Evolutionary conservation across 2,888 invertebrate genomes (phyloP), one percentile per base, ranked within the genome.

Genomic region (Stenichneumon culpator): DNA sequence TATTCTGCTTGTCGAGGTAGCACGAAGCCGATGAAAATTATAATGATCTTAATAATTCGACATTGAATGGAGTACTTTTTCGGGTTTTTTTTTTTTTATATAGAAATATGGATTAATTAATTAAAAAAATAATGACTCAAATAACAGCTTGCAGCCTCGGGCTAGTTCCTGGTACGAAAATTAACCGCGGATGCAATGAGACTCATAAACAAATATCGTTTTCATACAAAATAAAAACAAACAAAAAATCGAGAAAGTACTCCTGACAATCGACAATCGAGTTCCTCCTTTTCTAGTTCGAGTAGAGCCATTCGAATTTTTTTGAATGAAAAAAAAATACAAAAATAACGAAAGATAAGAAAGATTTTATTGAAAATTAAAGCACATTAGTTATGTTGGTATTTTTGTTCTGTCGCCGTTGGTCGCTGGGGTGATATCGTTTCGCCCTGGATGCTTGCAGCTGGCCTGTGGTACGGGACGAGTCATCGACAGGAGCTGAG

Each of bases 391-490:
- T 63, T 28, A 69, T 65, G 74, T 79, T 74, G 52, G 79, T 79
- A 73, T 75, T 50, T 86, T 86, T 67, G 44, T 65, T 77, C 65
- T 60, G 74, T 84, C 78, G 84, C 63, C 79, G 82, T 69, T 84
- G 79, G 84, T 86, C 78, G 80, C 87, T 77, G 86, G 86, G 86
- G 84, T 87, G 83, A 88, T 47, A 47, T 86, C 74, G 80, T 83
- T 81, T 80, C 82, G 82, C 86, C 88, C 86, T 86, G 90, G 90
- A 91, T 91, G 90, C 89, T 91, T 91, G 87, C 90, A 91, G 91
- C 89, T 68, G 84, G 91, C 89, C 88, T 88, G 77, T 83, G 84
- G 83, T 84, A 86, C 83, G 77, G 78, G 73, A 32, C 70, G 74
- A 75, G 63, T 70, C 77, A 72, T 44, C 77, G 80, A 39, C 69